Evolutionary conservation across 2,888 invertebrate genomes (phyloP), one percentile per base, ranked within the genome.

Genomic region (Volucella zonaria): DNA sequence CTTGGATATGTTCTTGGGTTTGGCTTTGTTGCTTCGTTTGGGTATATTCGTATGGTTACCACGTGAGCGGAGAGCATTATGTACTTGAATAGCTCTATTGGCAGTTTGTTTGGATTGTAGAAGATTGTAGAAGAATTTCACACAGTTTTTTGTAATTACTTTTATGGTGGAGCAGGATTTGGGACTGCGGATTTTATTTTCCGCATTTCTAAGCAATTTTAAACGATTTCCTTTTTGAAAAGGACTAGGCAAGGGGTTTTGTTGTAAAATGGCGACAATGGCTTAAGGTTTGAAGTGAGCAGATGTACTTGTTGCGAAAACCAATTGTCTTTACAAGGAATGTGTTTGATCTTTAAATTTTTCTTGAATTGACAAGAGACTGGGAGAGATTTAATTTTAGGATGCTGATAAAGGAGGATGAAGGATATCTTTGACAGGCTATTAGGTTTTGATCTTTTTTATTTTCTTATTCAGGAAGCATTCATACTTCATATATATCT

Each of bases 41-140:
- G 52, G 8, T 15, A 31, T 10, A 40, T 10, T 12, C 52, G 11
- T 42, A 12, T 52, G 15, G 2, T 62, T 67, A 68, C 23, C 66
- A 67, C 76, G 80, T 76, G 76, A 71, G 66, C 80, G 70, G 62
- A 56, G 61, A 70, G 56, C 71, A 61, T 66, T 70, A 81, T 70
- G 71, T 73, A 42, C 59, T 73, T 66, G 81, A 85, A 85, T 73
- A 61, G 64, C 71, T 85, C 77, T 85, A 73, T 81, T 81, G 81
- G 85, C 85, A 81, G 81, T 81, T 85, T 81, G 62, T 73, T 38
- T 62, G 67, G 76, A 85, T 81, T 85, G 71, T 76, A 73, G 81
- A 81, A 73, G 76, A 85, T 81, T 85, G 71, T 76, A 73, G 85
- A 81, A 73, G 81, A 80, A 85, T 81, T 85, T 77, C 62, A 62